A percentile compares a stretch with the other conserved stretches of the same genome.
phyloP scores from a whole-genome alignment of 2,113 vertebrate species.

The Hiodon alosoides region DNA sequence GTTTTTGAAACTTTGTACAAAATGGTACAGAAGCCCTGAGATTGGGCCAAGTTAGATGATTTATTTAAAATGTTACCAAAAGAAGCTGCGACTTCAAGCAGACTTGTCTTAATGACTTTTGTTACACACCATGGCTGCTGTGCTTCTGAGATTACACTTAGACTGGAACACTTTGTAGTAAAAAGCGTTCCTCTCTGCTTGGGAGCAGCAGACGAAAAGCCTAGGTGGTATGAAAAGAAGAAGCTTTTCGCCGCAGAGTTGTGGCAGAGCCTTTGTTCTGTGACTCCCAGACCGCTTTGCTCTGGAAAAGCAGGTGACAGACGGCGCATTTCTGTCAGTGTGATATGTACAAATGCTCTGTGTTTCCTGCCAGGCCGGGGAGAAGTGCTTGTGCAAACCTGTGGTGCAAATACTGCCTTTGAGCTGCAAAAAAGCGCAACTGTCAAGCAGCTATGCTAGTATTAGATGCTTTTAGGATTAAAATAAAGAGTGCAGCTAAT shows the following conservation, averaged over 20 bases:
- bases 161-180: background rate
- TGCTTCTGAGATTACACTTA: conserved; percentile 7
- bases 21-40: conserved; percentile 1
- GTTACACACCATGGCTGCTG: background rate
- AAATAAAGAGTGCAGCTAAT: no score
- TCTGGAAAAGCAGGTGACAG: background rate
- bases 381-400: no score
- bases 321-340: no score
- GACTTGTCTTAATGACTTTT: conserved; percentile 7
- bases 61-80: conserved; percentile 13
- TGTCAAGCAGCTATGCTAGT: no score
- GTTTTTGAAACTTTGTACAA: conserved; percentile 7
- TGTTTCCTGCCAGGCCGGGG: no score
- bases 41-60: conserved; percentile 12
- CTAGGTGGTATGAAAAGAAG: background rate
- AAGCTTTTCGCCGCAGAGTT: background rate
- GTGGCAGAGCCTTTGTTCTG: background rate
- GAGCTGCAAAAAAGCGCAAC: no score
- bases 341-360: no score
- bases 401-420: no score
- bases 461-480: no score
- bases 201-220: background rate
- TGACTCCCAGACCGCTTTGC: background rate
- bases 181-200: conserved; percentile 2
- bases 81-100: background rate